Evolutionary conservation across 2,888 invertebrate species (phyloP), one percentile per base, ranked within the genome.

Genomic region (Oscheius onirici): DNA sequence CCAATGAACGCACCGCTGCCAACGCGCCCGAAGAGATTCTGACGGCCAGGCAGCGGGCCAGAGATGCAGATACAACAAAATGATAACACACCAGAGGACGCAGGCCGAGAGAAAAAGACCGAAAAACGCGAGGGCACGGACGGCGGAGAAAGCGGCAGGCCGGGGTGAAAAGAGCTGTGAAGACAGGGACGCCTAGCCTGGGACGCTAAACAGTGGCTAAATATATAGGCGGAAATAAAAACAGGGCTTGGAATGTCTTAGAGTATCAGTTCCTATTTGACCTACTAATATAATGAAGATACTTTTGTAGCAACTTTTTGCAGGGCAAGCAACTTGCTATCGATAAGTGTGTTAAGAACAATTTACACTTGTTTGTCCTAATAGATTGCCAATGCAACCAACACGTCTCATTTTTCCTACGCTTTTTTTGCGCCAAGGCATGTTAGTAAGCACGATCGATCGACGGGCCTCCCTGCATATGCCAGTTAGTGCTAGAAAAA

Each of bases 1-100:
- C 70, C 70, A 70, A 70, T 70, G 20, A 44, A 41, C 49, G 54
- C 51, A 17, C 28, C n/a, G 63, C 70, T 70, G 70, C 44, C 70
- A 70, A 70, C 70, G 63, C 70, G 70, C 70, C 41, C 55, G 68
- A 52, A 11, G 13, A 52, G 70, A 51, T n/a, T 15, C 52, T 26
- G 61, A 51, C 61, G 34, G 34, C 54, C 8, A 52, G 70, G 63
- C 20, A n/a, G n/a, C n/a, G n/a, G 52, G 54, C 24, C 41, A 63
- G 34, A 54, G 51, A 63, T 40, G 52, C 63, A 70, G 70, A 70
- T 61, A 70, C 70, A 70, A 70, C 70, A 61, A 61, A 70, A 70
- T 70, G 70, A 70, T 70, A 70, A 70, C 70, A 70, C 70, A 70
- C 52, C 52, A 70, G 70, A 17, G 34, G 17, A 51, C 24, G 65